These are phyloP conservation scores for Anarhynchus alexandrinus DNA, from an alignment of 2,113 vertebrate genomes.

Conservation along the genomic window DNA sequence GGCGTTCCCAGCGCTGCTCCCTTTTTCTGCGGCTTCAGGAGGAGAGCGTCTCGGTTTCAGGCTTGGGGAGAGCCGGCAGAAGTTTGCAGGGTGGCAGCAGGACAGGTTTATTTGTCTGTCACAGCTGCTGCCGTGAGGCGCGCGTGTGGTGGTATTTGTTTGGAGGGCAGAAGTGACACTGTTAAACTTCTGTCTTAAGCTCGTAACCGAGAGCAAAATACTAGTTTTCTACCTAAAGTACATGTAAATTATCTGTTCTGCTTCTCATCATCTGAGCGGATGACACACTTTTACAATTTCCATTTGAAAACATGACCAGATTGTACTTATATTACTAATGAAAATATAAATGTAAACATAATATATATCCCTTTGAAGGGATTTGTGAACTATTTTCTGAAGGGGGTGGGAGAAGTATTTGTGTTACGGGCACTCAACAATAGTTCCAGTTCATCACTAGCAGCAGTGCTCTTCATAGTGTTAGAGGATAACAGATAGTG, in stretches of 20 bases:
- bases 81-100: neutral
- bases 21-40: neutral
- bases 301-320: neutral
- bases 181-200: neutral
- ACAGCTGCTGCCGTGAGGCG: neutral
- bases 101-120: neutral
- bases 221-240: neutral
- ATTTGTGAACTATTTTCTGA: neutral
- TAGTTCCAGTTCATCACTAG: neutral
- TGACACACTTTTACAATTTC: neutral
- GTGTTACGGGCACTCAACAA: neutral
- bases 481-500: neutral
- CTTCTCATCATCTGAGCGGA: neutral
- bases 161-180: neutral
- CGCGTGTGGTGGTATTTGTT: accelerated
- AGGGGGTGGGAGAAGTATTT: neutral
- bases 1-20: neutral
- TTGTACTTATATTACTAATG: neutral
- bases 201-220: neutral
- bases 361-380: neutral
- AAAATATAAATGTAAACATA: neutral
- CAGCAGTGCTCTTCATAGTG: neutral
- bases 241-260: neutral
- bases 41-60: neutral
- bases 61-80: neutral